These are phyloP conservation scores for Bettongia penicillata DNA, from an alignment of 2,113 vertebrate species.

Conservation along the genomic window DNA sequence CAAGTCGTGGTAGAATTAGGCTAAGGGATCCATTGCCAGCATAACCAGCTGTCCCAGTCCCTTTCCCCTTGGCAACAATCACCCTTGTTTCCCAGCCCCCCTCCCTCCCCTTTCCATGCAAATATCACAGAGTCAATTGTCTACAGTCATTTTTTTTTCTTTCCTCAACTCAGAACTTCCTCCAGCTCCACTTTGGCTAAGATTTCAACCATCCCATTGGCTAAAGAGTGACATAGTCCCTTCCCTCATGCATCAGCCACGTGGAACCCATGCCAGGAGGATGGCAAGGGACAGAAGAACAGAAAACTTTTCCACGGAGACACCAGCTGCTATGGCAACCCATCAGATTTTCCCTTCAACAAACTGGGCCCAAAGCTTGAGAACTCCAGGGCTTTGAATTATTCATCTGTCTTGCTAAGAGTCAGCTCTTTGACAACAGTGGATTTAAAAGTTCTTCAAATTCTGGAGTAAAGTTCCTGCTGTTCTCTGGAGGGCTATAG, in stretches of 20 bases:
- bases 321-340: conserved; percentile 49
- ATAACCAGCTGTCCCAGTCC: background rate
- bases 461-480: background rate
- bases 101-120: background rate
- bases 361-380: background rate
- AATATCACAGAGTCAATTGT: background rate
- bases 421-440: conserved; percentile 11
- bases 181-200: conserved; percentile 4
- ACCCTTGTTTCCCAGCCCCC: background rate
- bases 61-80: background rate
- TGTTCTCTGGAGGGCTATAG: background rate
- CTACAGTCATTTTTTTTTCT: conserved; percentile 3
- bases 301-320: background rate
- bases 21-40: background rate
- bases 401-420: conserved; percentile 63
- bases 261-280: conserved; percentile 5
- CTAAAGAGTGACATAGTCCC: conserved; percentile 26
- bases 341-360: background rate
- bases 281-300: background rate
- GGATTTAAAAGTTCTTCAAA: conserved; percentile 49
- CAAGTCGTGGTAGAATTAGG: background rate
- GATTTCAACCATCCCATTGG: background rate
- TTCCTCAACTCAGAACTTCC: background rate
- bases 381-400: conserved; percentile 51
- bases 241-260: background rate